These are phyloP conservation scores for Euplagia quadripunctaria DNA, from an alignment of 2,888 invertebrate species.

Conservation along the genomic window DNA sequence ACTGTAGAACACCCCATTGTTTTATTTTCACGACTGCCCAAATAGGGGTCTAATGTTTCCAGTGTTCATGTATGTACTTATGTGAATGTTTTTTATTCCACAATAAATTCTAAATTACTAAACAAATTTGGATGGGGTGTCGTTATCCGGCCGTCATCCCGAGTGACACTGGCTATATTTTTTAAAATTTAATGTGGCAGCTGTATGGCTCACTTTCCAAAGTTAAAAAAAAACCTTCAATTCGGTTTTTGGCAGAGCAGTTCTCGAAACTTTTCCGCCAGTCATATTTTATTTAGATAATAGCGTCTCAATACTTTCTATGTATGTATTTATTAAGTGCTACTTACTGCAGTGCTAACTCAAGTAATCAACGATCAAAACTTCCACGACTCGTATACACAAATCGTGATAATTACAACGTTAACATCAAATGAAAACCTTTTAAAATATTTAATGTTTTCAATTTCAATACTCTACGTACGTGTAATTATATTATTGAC, in stretches of 20 bases:
- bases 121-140: too few relatives aligned
- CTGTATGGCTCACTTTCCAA: too few relatives aligned
- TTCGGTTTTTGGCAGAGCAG: background rate
- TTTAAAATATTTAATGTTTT: slow-evolving; percentile 4
- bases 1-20: background rate
- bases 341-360: too few relatives aligned
- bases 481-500: slow-evolving; percentile 6
- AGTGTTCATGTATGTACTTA: too few relatives aligned
- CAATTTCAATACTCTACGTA: slow-evolving; percentile 1
- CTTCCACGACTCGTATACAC: background rate
- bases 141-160: too few relatives aligned
- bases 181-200: too few relatives aligned
- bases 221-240: too few relatives aligned
- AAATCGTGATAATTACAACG: background rate
- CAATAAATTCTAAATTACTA: too few relatives aligned
- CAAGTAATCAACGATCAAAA: background rate
- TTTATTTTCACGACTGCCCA: background rate
- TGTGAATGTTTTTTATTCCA: too few relatives aligned
- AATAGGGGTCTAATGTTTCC: too few relatives aligned
- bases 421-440: background rate
- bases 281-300: background rate
- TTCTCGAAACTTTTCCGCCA: background rate
- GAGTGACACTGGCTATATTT: too few relatives aligned
- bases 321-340: background rate
- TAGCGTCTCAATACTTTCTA: background rate